Evolutionary conservation across 1,140 invertebrate species (phyloP).

Genomic region (Helicoverpa armigera): DNA sequence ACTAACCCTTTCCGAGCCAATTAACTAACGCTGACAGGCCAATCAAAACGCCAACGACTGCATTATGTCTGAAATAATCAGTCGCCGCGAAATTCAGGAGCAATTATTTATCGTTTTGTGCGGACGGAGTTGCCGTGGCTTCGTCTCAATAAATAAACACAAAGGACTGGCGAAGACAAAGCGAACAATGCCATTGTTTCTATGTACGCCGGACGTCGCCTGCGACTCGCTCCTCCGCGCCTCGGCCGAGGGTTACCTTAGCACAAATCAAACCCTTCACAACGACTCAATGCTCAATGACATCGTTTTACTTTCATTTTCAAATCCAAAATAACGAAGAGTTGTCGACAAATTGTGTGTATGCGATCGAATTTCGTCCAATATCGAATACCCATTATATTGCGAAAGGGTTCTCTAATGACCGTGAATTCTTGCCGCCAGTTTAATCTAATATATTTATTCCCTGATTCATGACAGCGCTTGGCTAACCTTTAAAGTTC

Average conservation of each 20-base stretch:
- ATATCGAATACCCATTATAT: background rate
- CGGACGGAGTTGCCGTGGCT: conserved; percentile 24
- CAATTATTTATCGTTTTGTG: conserved; percentile 49
- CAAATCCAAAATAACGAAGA: background rate
- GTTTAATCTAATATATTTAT: conserved; percentile 7
- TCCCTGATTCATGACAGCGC: background rate
- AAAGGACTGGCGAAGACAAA: conserved; percentile 45
- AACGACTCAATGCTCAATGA: conserved; percentile 5
- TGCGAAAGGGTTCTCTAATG: conserved; percentile 15
- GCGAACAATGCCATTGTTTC: conserved; percentile 51
- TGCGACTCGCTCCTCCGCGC: background rate
- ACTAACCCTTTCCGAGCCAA: conserved; percentile 39
- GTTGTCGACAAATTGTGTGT: background rate
- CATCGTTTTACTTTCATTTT: background rate
- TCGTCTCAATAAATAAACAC: conserved; percentile 47
- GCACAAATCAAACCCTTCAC: conserved; percentile 24
- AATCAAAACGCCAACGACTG: conserved; percentile 47
- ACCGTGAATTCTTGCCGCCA: background rate
- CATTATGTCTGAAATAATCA: conserved; percentile 49
- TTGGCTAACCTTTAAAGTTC: background rate
- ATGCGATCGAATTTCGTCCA: background rate
- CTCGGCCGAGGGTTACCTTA: background rate
- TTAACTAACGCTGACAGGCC: conserved; percentile 38
- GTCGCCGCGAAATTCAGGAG: conserved; percentile 37
- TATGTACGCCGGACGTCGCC: conserved; percentile 38